Conservation (phyloP, 1,140 invertebrate species). For the Dolichoris vasculosae region DNA sequence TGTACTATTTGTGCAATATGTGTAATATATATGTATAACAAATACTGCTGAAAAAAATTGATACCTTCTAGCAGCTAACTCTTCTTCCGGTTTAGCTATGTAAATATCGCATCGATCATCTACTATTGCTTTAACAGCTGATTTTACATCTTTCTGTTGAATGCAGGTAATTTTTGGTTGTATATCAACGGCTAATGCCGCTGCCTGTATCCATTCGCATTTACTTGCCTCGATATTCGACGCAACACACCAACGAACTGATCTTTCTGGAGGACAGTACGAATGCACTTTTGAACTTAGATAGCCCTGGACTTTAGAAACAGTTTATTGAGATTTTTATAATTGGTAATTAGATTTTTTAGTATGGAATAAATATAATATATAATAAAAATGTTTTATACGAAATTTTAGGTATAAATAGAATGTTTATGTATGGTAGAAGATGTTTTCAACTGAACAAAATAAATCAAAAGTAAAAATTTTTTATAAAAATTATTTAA, state of each 20-base stretch:
- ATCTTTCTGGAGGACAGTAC: slow-evolving; percentile 79
- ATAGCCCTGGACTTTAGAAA: slow-evolving; percentile 76
- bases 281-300: slow-evolving; percentile 78
- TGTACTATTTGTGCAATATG: too few species aligned
- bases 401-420: too few species aligned
- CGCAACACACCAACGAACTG: slow-evolving; percentile 72
- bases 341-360: not conserved
- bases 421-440: too few species aligned
- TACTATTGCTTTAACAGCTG: slow-evolving; percentile 81
- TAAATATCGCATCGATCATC: slow-evolving; percentile 80
- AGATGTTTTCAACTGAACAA: too few species aligned
- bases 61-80: slow-evolving; percentile 75
- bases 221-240: slow-evolving; percentile 81
- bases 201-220: slow-evolving; percentile 83
- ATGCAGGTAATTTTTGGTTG: slow-evolving; percentile 83
- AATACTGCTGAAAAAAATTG: not conserved
- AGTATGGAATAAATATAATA: not conserved
- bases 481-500: too few species aligned
- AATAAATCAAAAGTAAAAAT: too few species aligned
- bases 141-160: slow-evolving; percentile 70
- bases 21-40: too few species aligned
- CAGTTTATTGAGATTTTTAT: not conserved
- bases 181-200: slow-evolving; percentile 81
- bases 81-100: slow-evolving; percentile 77
- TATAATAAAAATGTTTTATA: too few species aligned